Evolutionary conservation across 1,140 invertebrate species (phyloP), one percentile per base, ranked within the genome.

Genomic region (Hycleus cichorii): DNA sequence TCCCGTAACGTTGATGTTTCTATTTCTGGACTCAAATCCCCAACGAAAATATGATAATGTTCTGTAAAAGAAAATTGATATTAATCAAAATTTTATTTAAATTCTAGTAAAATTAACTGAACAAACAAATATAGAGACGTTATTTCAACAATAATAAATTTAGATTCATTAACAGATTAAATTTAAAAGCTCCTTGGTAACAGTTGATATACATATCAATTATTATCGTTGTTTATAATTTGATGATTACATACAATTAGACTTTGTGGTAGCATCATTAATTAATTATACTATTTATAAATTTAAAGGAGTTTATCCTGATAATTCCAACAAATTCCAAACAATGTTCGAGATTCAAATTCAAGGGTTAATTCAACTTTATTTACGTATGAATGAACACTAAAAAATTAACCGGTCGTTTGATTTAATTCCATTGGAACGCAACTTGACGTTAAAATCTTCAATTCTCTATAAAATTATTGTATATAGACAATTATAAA

Each of bases 21-120:
- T 60, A 99, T 97, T 78, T 99, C 97, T 27, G 96, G 94, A 76
- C 95, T 98, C 46, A 99, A 81, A 80, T 99, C 97, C 65, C 97
- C 97, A 47, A 99, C 97, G 75, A 99, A 99, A 82, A 99, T 97
- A 80, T 99, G 96, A 79, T 95, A 93, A 77, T 97, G 94, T 74
- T 95, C 97, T 74, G 68, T 53, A 72, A 74, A 64, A 57, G 64
- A 70, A 64, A 60, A 53, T 57, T 49, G 49, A 57, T 57, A 49
- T 49, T 58, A 32, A 32, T 32, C 7, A 32, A 32, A 32, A 32
- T 18, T 18, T 18, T 18, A 18, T 18, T 18, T 18, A 1, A 18
- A 18, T 18, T 18, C 18, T 18, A 18, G 18, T 18, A 18, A 18
- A 18, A 32, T 32, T 32, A 32, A 32, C 32, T 0, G 32, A 18